These are phyloP conservation scores for Schizothorax lantsangensis DNA, from an alignment of 2,797 vertebrate genomes.

Conservation along the genomic window DNA sequence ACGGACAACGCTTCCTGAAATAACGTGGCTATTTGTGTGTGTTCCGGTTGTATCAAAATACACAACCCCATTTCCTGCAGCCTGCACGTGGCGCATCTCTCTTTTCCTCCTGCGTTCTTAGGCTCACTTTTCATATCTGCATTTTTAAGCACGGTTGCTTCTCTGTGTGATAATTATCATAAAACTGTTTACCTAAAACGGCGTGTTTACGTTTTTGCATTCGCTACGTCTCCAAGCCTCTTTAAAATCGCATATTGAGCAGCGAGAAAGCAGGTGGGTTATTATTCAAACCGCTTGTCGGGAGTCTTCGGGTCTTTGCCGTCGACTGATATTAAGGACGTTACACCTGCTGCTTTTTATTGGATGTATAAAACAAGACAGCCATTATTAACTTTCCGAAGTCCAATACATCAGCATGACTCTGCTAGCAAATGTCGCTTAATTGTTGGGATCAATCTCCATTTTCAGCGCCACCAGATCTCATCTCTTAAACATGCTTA, in stretches of 20 bases:
- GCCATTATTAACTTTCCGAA: constrained; percentile 34
- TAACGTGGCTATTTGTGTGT: constrained; percentile 62
- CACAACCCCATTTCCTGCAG: constrained; percentile 55
- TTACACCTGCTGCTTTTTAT: constrained; percentile 44
- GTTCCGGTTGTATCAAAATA: constrained; percentile 65
- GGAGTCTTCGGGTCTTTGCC: background rate
- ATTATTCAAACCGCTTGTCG: constrained; percentile 3
- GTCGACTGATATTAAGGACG: constrained; percentile 32
- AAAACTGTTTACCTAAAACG: constrained; percentile 62
- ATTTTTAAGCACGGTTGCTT: constrained; percentile 61
- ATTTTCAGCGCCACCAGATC: constrained; percentile 12
- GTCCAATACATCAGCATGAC: constrained; percentile 36
- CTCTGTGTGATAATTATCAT: constrained; percentile 67
- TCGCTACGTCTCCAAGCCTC: background rate
- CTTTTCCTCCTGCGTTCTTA: constrained; percentile 35
- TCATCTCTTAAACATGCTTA: constrained; percentile 20
- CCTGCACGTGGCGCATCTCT: background rate
- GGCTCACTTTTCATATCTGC: constrained; percentile 58
- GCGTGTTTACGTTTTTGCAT: constrained; percentile 39
- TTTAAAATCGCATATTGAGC: constrained; percentile 24
- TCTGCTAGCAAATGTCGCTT: background rate
- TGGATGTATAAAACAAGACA: constrained; percentile 44
- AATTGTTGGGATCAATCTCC: constrained; percentile 40
- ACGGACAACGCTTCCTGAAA: constrained; percentile 59
- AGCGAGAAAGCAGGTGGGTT: constrained; percentile 9